Conservation (phyloP, 2,113 vertebrate species). For the Trematomus loennbergii region DNA sequence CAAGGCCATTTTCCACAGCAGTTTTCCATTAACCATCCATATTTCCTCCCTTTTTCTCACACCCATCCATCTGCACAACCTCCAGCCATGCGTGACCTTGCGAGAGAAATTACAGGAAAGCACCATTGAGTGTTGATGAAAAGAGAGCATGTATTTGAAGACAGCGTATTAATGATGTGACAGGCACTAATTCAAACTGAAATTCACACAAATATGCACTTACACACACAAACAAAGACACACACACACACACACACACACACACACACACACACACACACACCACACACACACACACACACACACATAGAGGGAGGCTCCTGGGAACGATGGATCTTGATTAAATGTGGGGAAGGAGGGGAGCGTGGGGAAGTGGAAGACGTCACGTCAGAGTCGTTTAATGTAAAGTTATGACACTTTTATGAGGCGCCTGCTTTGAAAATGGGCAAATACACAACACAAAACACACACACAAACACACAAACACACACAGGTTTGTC, state of each 20-base stretch:
- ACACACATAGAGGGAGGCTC: conserved; percentile 27
- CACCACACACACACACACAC: conserved; percentile 18
- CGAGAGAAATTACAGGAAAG: conserved; percentile 47
- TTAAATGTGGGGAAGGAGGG: conserved; percentile 60
- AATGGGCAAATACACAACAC: conserved; percentile 38
- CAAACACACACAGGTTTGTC: background rate
- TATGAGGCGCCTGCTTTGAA: conserved; percentile 67
- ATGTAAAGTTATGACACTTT: conserved; percentile 76
- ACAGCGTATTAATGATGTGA: conserved; percentile 63
- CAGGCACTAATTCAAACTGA: conserved; percentile 70
- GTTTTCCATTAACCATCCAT: conserved; percentile 29
- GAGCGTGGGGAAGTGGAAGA: conserved; percentile 38
- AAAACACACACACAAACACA: conserved; percentile 1
- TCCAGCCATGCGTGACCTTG: conserved; percentile 57
- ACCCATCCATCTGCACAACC: conserved; percentile 42
- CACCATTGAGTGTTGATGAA: conserved; percentile 54
- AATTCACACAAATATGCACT: conserved; percentile 46
- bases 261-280: conserved; percentile 32
- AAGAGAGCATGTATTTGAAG: conserved; percentile 59
- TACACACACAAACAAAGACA: conserved; percentile 3
- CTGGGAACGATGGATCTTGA: conserved; percentile 75
- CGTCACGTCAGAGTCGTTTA: conserved; percentile 69
- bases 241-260: conserved; percentile 7
- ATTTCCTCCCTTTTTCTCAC: conserved; percentile 26
- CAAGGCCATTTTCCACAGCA: conserved; percentile 23